Conservation (phyloP, 1,140 invertebrate genomes). For the Lasioglossum baleicum region DNA sequence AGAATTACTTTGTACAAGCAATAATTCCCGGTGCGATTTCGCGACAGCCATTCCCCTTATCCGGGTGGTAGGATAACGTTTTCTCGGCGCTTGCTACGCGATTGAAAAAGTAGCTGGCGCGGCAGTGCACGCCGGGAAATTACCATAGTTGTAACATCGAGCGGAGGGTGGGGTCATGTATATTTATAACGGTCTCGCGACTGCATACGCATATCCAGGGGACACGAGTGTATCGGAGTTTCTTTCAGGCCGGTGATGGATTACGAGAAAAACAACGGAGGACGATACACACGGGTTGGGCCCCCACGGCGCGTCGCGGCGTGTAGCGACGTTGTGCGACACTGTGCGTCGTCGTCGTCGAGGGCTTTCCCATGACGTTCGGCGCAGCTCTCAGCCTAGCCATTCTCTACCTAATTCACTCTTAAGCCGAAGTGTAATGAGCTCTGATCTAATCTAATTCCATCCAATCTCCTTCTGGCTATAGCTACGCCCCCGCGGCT, state of each 20-base stretch:
- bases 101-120: constrained; percentile 12
- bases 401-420: constrained; percentile 55
- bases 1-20: too few species aligned
- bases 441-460: constrained; percentile 66
- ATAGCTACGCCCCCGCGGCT: constrained; percentile 43
- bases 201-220: constrained; percentile 6
- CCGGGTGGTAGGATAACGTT: too few species aligned
- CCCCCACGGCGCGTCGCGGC: not conserved
- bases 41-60: not conserved
- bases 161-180: constrained; percentile 8
- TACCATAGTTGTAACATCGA: constrained; percentile 4
- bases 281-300: constrained; percentile 16
- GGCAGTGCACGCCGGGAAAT: constrained; percentile 1
- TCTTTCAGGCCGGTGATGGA: constrained; percentile 38
- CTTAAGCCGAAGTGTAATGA: constrained; percentile 58
- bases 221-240: not conserved
- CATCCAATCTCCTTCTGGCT: constrained; percentile 52
- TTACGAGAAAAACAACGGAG: constrained; percentile 53
- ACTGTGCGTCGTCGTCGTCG: too few species aligned
- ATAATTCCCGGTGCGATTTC: not conserved
- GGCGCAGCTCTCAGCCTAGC: not conserved
- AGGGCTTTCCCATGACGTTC: not conserved
- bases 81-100: too few species aligned
- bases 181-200: constrained; percentile 22
- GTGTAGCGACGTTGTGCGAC: too few species aligned